These are phyloP conservation scores for Gryllus bimaculatus DNA, from an alignment of 1,140 invertebrate genomes.

Conservation along the genomic window DNA sequence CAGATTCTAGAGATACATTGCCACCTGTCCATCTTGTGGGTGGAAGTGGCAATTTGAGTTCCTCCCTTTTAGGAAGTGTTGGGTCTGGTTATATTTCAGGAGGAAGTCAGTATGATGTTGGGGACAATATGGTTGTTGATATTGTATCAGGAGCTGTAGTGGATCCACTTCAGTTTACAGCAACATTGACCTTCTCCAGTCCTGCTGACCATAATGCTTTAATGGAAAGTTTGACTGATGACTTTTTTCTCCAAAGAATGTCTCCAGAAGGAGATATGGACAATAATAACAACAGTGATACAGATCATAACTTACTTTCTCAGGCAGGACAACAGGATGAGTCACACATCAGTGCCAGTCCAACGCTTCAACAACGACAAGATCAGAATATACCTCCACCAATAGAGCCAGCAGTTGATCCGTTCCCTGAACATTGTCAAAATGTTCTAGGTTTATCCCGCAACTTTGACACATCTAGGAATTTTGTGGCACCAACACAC, in stretches of 20 bases:
- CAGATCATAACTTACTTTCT: neutral
- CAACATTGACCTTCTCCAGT: conserved; percentile 64
- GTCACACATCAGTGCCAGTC: conserved; percentile 44
- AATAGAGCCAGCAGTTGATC: conserved; percentile 54
- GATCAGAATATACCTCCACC: conserved; percentile 42
- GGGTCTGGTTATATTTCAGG: conserved; percentile 3
- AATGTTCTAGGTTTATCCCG: conserved; percentile 37
- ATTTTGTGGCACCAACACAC: conserved; percentile 25
- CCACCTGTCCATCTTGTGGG: conserved; percentile 24
- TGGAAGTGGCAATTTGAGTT: conserved; percentile 10
- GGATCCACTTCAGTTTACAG: conserved; percentile 70
- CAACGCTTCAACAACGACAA: conserved; percentile 31
- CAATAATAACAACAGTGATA: conserved; percentile 12
- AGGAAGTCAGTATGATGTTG: conserved; percentile 45
- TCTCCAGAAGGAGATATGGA: conserved; percentile 41
- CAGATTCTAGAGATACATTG: conserved; percentile 34
- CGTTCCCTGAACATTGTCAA: conserved; percentile 54
- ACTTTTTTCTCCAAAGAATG: conserved; percentile 59
- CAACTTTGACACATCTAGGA: conserved; percentile 37
- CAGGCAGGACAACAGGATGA: conserved; percentile 37
- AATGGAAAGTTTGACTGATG: conserved; percentile 59
- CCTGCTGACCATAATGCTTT: conserved; percentile 59
- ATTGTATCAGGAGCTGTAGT: conserved; percentile 59
- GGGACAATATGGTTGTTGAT: conserved; percentile 71
- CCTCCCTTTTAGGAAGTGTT: conserved; percentile 6